Conservation (phyloP, 2,797 vertebrate genomes). For the Naso thynnoides region DNA sequence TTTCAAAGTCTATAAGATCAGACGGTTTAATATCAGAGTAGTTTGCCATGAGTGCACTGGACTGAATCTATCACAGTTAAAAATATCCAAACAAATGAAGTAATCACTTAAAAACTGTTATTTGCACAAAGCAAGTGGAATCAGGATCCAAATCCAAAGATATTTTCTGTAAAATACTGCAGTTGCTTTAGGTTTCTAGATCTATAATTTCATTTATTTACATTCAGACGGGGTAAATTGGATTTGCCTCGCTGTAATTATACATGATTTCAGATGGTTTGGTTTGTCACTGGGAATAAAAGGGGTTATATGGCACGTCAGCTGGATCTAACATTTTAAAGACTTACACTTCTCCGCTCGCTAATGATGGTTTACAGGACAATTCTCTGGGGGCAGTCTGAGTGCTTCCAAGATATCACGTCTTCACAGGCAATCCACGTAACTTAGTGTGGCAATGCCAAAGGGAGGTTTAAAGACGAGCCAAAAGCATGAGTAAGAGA, state of each 20-base stretch:
- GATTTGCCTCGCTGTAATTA: conserved; percentile 81
- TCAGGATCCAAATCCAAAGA: conserved; percentile 22
- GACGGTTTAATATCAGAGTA: conserved; percentile 50
- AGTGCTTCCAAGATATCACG: conserved; percentile 81
- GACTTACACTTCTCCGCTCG: conserved; percentile 77
- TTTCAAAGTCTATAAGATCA: conserved; percentile 72
- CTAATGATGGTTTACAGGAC: conserved; percentile 86
- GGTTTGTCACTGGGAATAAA: conserved; percentile 82
- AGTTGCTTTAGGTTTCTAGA: conserved; percentile 59
- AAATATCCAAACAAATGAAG: conserved; percentile 39
- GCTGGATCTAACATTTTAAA: conserved; percentile 81
- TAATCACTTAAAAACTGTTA: conserved; percentile 28
- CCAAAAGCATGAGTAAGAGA: conserved; percentile 75
- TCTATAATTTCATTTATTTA: conserved; percentile 78
- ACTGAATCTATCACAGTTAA: conserved; percentile 23
- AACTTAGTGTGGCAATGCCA: conserved; percentile 83
- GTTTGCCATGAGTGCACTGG: conserved; percentile 27
- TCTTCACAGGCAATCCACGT: conserved; percentile 81
- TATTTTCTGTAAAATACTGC: conserved; percentile 27
- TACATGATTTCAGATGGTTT: conserved; percentile 81
- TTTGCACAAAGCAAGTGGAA: conserved; percentile 11
- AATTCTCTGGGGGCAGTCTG: conserved; percentile 80
- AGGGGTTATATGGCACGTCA: conserved; percentile 76
- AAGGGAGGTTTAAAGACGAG: conserved; percentile 79
- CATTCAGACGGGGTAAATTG: conserved; percentile 74